A percentile compares a stretch with the other conserved stretches of the same genome.
These are phyloP conservation scores for Protobothrops flavoviridis DNA, from an alignment of 2,113 vertebrate species.

Conservation along the genomic window DNA sequence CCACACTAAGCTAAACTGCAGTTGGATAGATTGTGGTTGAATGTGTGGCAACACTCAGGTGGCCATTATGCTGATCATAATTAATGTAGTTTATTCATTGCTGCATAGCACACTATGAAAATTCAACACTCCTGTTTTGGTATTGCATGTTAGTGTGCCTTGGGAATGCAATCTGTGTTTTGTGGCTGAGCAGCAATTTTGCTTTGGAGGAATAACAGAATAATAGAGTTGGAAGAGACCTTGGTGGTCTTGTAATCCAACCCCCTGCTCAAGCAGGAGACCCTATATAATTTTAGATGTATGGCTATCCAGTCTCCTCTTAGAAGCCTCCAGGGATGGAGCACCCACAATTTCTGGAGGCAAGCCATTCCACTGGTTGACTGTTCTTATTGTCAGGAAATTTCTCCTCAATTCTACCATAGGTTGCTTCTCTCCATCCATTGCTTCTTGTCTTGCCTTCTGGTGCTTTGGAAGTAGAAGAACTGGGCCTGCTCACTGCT, in stretches of 20 bases:
- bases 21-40: background rate
- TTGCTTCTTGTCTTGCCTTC: background rate
- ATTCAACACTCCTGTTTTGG: background rate
- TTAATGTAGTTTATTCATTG: background rate
- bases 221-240: too few species aligned
- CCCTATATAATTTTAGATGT: too few species aligned
- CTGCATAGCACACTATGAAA: background rate
- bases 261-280: too few species aligned
- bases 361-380: background rate
- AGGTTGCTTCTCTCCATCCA: background rate
- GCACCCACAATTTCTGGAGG: background rate
- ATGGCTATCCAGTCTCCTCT: too few species aligned
- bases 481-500: background rate
- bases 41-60: background rate
- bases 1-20: background rate
- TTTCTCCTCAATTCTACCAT: background rate
- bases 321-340: too few species aligned
- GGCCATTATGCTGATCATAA: background rate
- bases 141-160: background rate
- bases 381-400: background rate
- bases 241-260: too few species aligned
- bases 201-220: background rate
- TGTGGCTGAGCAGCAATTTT: background rate
- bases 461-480: background rate
- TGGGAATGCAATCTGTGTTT: background rate